These are phyloP conservation scores for Smutsia gigantea DNA, from an alignment of 2,797 vertebrate species.

Conservation along the genomic window DNA sequence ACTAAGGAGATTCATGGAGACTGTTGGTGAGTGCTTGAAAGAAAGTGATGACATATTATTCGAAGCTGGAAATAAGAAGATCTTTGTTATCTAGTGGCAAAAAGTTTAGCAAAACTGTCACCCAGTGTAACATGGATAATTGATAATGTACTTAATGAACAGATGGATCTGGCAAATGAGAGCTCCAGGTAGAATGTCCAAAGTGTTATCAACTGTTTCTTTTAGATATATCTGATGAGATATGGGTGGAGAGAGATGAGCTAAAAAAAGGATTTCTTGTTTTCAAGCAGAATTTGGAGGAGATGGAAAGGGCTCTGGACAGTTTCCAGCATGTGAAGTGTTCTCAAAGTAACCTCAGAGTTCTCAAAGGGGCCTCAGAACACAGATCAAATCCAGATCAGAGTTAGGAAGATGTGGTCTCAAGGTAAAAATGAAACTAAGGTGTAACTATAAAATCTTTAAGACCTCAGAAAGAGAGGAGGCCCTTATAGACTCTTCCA, in stretches of 20 bases:
- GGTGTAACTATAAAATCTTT: not conserved
- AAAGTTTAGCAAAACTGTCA: not conserved
- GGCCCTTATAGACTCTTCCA: not conserved
- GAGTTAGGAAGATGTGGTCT: not conserved
- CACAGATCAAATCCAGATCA: not conserved
- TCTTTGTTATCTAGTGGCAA: slow-evolving; percentile 13
- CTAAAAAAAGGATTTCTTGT: not conserved
- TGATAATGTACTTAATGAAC: not conserved
- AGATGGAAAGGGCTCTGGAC: not conserved
- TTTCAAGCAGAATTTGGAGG: not conserved
- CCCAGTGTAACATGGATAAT: not conserved
- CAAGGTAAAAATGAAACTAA: not conserved
- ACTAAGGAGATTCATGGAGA: not conserved
- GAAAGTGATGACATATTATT: not conserved
- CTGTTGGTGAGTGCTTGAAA: not conserved
- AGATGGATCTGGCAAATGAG: not conserved
- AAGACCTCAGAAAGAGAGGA: not conserved
- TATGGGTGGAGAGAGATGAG: not conserved
- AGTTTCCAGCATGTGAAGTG: not conserved
- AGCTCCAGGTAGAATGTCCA: not conserved
- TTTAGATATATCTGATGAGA: not conserved
- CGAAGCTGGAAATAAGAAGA: not conserved
- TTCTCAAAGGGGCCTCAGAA: not conserved
- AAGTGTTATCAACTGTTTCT: not conserved
- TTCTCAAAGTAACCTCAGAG: not conserved